Evolutionary conservation across 37 sponge, comb jelly and placozoan species (phyloP).

Genomic region (Oopsacas minuta): DNA sequence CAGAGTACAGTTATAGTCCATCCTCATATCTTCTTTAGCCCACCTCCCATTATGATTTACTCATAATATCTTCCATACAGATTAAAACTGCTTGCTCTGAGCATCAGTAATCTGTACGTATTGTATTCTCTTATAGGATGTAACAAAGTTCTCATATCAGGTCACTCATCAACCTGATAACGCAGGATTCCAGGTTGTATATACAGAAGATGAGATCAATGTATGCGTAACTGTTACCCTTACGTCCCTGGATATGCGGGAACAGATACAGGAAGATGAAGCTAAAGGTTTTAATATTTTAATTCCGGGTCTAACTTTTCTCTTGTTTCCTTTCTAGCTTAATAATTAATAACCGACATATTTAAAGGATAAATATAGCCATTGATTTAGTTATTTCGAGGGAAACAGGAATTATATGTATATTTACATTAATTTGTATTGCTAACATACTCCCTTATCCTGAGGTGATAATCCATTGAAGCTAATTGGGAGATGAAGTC

Average conservation of each 20-base stretch:
- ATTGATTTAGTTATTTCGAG: too few relatives aligned
- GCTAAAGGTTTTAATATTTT: neutral
- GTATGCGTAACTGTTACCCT: constrained; percentile 31
- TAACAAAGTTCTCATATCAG: constrained; percentile 22
- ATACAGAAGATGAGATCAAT: constrained; percentile 26
- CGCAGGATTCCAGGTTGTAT: constrained; percentile 28
- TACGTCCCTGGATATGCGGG: constrained; percentile 50
- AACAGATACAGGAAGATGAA: constrained; percentile 20
- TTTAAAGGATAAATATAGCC: too few relatives aligned
- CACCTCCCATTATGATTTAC: neutral
- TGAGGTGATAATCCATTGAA: too few relatives aligned
- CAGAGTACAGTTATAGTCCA: too few relatives aligned
- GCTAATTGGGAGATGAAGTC: constrained; percentile 8
- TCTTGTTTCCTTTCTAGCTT: neutral
- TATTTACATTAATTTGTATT: too few relatives aligned
- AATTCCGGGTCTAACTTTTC: neutral
- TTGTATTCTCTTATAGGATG: neutral
- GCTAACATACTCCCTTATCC: too few relatives aligned
- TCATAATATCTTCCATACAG: neutral
- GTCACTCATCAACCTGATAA: constrained; percentile 23
- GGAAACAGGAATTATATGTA: too few relatives aligned
- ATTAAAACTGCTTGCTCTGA: neutral
- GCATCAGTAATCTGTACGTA: neutral
- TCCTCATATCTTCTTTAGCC: too few relatives aligned
- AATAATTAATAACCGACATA: too few relatives aligned